Percentiles rank a stretch among this genome's conserved stretches.
These are phyloP conservation scores for Notarius lentiginosus DNA, from an alignment of 2,113 vertebrate species.

Conservation along the genomic window DNA sequence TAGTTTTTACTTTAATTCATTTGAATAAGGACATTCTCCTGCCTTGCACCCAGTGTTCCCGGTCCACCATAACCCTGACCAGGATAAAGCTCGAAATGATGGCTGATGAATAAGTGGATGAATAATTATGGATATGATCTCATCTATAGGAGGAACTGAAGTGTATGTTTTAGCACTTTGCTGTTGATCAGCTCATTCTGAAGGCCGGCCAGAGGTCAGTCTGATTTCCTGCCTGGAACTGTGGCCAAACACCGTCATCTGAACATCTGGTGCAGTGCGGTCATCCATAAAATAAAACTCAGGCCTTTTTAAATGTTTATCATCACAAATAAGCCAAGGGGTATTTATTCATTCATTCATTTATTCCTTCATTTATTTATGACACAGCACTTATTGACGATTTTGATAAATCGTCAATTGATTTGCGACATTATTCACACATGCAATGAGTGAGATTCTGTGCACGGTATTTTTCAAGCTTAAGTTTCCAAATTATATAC, in stretches of 20 bases:
- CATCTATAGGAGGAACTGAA: neutral
- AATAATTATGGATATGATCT: neutral
- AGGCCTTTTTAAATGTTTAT: neutral
- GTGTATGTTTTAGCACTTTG: neutral
- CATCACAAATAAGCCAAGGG: neutral
- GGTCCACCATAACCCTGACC: neutral
- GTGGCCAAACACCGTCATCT: neutral
- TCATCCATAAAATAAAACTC: neutral
- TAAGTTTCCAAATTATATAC: neutral
- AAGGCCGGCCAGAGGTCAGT: neutral
- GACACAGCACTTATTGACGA: neutral
- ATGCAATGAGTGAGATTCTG: no score
- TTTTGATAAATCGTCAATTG: neutral
- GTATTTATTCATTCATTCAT: neutral
- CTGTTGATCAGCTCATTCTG: neutral
- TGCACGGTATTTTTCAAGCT: neutral
- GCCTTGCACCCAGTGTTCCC: neutral
- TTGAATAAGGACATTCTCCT: neutral
- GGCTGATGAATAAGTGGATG: neutral
- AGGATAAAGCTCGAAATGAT: neutral
- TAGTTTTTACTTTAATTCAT: neutral
- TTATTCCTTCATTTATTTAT: neutral
- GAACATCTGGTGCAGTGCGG: slow-evolving; percentile 4
- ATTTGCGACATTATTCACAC: neutral
- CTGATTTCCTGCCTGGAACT: neutral